phyloP scores from a whole-genome alignment of 2,113 vertebrate species.

The human region DNA sequence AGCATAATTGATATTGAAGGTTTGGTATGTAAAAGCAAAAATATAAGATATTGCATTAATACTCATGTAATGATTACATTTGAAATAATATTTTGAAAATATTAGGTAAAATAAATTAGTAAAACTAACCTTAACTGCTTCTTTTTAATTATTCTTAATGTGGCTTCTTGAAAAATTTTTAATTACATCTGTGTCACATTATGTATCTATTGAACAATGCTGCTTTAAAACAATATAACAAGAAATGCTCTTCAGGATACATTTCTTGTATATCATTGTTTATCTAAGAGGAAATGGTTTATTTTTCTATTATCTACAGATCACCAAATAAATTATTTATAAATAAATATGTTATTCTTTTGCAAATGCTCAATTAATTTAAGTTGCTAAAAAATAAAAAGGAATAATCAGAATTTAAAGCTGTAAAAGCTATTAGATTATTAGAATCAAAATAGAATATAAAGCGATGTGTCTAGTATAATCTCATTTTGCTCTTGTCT shows the following conservation, averaged over 20 bases:
- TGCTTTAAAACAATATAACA: not conserved
- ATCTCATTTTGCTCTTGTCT: not conserved
- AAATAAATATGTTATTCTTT: not conserved
- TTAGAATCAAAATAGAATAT: not conserved
- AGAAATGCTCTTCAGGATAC: not conserved
- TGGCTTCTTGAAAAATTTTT: not conserved
- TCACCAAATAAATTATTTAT: not conserved
- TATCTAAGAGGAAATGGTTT: not conserved
- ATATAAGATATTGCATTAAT: not conserved
- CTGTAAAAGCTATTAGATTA: not conserved
- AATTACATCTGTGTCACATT: not conserved
- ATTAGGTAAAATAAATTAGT: not conserved
- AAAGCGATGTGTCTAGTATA: not conserved
- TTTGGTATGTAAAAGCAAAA: not conserved
- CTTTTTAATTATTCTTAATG: not conserved
- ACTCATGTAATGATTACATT: not conserved
- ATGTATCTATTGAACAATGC: not conserved
- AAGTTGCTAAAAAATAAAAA: constrained; percentile 6
- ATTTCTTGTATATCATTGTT: not conserved
- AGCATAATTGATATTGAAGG: not conserved
- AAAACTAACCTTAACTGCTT: not conserved
- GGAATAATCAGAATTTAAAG: not conserved
- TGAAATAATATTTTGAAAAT: not conserved
- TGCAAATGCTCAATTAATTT: not conserved
- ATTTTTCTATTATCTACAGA: not conserved